Evolutionary conservation across 2,888 invertebrate genomes (phyloP), one percentile per base, ranked within the genome.

Genomic region (Coremacera marginata): DNA sequence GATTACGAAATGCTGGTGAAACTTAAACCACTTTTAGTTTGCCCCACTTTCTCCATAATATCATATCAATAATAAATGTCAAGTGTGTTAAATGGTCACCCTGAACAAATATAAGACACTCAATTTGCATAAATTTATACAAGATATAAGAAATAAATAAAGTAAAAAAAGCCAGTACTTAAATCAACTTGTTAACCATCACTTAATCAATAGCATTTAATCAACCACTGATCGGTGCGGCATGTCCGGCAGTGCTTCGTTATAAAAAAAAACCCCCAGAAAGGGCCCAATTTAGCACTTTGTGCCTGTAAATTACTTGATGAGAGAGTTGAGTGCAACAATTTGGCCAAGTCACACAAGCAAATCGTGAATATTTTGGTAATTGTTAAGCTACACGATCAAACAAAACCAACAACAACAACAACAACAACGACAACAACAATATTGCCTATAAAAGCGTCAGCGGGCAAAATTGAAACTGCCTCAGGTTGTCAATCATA

Each of bases 401-500:
- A 67, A 72, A 72, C 31, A 74, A 72, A 68, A 16, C 0, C 34
- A 52, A 65, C 70, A 75, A 27, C 37, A 51, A 57, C 71, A 44
- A 71, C 65, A 76, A 37, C 70, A 75, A 72, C 34, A 57, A 51
- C 63, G 52, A 51, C 34, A 77, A 76, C 73, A 77, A 62, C 68
- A 76, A 65, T 60, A 67, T 70, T 78, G 63, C 70, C 78, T 74
- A 67, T 44, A 74, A 78, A 63, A 71, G 76, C 62, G 62, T 76
- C 72, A 71, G 68, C 70, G 62, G 72, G 70, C 57, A 70, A 78
- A 71, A 71, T 79, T 73, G 22, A 63, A 57, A 78, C 57, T 68
- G 80, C 80, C 80, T 62, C 78, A 65, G 79, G 80, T 80, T 80
- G 80, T 79, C 80, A 79, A 80, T 79, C 80, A 79, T 77, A 79